A percentile compares a stretch with the other conserved stretches of the same genome.
Conservation (phyloP, 2,888 invertebrate species). For the Agrenia bidenticulata region DNA sequence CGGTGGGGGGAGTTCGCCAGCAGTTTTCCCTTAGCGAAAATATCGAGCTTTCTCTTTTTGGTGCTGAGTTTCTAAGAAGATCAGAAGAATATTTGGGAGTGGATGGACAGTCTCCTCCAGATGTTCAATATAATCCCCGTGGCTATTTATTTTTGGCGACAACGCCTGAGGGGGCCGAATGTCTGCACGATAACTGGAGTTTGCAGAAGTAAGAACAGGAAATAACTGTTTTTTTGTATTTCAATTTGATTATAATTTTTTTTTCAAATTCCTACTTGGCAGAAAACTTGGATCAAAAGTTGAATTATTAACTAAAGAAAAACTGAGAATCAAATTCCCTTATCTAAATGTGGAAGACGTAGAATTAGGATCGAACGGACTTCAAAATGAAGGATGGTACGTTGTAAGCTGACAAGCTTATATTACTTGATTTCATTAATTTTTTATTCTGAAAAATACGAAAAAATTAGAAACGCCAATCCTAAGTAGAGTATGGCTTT, state of each 20-base stretch:
- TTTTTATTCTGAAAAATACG: neutral
- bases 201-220: slow-evolving; percentile 62
- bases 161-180: slow-evolving; percentile 71
- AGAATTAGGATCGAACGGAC: slow-evolving; percentile 73
- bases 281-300: slow-evolving; percentile 76
- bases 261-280: neutral
- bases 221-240: neutral
- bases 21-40: slow-evolving; percentile 93
- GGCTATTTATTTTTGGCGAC: slow-evolving; percentile 88
- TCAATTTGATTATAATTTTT: neutral
- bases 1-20: slow-evolving; percentile 81
- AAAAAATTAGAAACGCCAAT: too few relatives aligned
- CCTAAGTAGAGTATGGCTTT: neutral
- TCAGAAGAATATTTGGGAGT: slow-evolving; percentile 63
- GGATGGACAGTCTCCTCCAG: slow-evolving; percentile 61
- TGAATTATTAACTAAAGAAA: slow-evolving; percentile 67
- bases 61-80: slow-evolving; percentile 84
- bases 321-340: slow-evolving; percentile 76
- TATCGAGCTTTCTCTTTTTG: slow-evolving; percentile 82
- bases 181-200: slow-evolving; percentile 67
- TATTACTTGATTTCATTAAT: neutral
- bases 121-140: slow-evolving; percentile 78
- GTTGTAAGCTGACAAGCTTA: slow-evolving; percentile 7
- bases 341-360: slow-evolving; percentile 85
- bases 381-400: slow-evolving; percentile 83